These are phyloP conservation scores for Thamnophis sirtalis DNA, from an alignment of 2,113 vertebrate species.

Conservation along the genomic window DNA sequence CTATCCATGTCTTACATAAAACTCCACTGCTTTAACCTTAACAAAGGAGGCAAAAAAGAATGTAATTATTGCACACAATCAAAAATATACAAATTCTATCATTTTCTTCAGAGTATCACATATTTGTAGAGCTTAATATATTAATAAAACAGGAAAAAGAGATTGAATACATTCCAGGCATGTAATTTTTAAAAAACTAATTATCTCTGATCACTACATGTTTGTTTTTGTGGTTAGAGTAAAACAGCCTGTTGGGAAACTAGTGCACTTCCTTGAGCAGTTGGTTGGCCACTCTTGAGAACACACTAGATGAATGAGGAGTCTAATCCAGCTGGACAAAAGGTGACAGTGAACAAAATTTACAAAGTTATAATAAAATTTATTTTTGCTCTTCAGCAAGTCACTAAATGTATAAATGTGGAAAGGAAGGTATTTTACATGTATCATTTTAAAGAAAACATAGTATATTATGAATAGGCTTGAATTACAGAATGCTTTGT, in stretches of 20 bases:
- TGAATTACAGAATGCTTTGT: not conserved
- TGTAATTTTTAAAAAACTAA: not conserved
- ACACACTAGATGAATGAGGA: not conserved
- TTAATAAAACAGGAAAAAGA: not conserved
- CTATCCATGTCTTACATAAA: constrained; percentile 87
- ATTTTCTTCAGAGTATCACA: not conserved
- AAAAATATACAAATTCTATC: not conserved
- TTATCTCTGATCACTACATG: not conserved
- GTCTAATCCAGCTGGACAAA: not conserved
- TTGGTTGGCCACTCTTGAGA: not conserved
- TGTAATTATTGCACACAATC: not conserved
- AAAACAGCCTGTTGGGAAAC: not conserved
- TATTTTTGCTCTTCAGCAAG: not conserved
- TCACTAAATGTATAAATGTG: not conserved
- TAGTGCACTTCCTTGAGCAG: not conserved
- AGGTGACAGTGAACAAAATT: not conserved
- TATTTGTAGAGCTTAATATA: not conserved
- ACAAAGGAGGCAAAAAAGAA: not conserved
- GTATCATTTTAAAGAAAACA: not conserved
- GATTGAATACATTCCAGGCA: not conserved
- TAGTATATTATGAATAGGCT: not conserved
- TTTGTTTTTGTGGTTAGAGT: not conserved
- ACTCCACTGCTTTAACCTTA: constrained; percentile 59
- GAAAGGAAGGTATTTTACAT: not conserved
- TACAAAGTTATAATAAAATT: not conserved